These are phyloP conservation scores for Hyles vespertilio DNA, from an alignment of 1,140 invertebrate genomes.

Conservation along the genomic window DNA sequence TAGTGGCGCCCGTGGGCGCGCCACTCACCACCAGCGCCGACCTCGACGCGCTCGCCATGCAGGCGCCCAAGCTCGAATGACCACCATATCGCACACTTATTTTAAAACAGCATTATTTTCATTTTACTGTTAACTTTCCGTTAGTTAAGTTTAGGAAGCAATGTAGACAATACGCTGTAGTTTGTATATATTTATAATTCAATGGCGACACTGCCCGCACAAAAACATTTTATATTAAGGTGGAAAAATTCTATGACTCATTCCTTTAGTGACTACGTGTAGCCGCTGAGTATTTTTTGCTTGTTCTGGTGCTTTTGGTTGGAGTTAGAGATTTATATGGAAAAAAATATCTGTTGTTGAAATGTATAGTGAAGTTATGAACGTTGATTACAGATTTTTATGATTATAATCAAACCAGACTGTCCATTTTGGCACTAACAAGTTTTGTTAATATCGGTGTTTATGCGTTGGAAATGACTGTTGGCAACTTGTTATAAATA, in stretches of 20 bases:
- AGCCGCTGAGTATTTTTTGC: neutral
- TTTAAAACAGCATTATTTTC: constrained; percentile 6
- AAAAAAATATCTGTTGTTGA: too few species aligned
- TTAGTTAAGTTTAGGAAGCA: constrained; percentile 1
- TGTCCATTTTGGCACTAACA: too few species aligned
- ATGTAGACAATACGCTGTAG: constrained; percentile 13
- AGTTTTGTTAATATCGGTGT: too few species aligned
- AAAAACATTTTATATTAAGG: too few species aligned
- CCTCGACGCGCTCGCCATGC: constrained; percentile 22
- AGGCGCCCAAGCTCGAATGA: constrained; percentile 26
- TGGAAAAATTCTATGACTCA: neutral
- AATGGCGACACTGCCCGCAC: too few species aligned
- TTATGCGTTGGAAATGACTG: too few species aligned
- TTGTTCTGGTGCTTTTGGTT: constrained; percentile 12
- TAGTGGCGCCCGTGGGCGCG: constrained; percentile 2
- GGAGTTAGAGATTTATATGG: neutral
- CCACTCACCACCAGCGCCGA: constrained; percentile 9
- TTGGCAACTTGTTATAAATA: too few species aligned
- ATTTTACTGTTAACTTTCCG: neutral
- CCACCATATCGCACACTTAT: neutral
- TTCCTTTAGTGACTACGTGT: constrained; percentile 5
- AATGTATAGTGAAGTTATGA: too few species aligned
- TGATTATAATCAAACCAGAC: too few species aligned
- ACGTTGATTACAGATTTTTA: too few species aligned
- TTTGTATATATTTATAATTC: too few species aligned